Base-by-base conservation (phyloP, 2,113 vertebrate genomes). In the Rhizomys pruinosus region DNA sequence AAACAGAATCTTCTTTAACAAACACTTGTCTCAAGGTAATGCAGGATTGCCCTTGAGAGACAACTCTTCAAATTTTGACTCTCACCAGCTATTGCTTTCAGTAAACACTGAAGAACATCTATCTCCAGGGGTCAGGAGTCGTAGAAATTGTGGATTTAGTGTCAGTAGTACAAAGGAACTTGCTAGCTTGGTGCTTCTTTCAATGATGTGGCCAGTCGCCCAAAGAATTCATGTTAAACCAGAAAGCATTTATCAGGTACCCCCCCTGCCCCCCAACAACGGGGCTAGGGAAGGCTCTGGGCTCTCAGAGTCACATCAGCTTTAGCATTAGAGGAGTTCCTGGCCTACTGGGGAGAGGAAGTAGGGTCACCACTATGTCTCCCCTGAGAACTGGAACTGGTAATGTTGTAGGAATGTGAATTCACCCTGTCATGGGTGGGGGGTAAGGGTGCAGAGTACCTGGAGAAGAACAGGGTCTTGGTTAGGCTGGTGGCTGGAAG, bases 41-140 rank as follows among this genome's bases (percentile, higher is more conserved):
- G 89, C n/a, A 37, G 44, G 32, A 94, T 76, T 19, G 84, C 81
- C 59, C 71, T 63, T 92, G 74, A 86, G 94, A 94, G 89, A 85
- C 15, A 88, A 66, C 82, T 57, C 57, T 77, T 94, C 69, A 77
- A 39, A 73, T 63, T 52, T 79, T 81, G 74, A 89, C 27, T 39
- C 68, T 88, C 74, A 15, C 52, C 34, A 73, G 88, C 81, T 27
- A 74, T 32, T 64, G 81, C 77, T 82, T 96, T 95, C 87, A 66
- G 66, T 63, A 94, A 94, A 89, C 84, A 92, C 89, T 63, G 34
- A 92, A 85, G 88, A 79, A 89, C 88, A 84, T 71, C 76, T 52
- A 6, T 52, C 61, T 95, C 89, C 91, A 84, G 79, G 66, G 81
- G 92, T 74, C 96, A 94, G 79, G 82, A 92, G 77, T 89, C 79